Conservation (phyloP, 2,113 vertebrate genomes). For the Emydocephalus ijimae region DNA sequence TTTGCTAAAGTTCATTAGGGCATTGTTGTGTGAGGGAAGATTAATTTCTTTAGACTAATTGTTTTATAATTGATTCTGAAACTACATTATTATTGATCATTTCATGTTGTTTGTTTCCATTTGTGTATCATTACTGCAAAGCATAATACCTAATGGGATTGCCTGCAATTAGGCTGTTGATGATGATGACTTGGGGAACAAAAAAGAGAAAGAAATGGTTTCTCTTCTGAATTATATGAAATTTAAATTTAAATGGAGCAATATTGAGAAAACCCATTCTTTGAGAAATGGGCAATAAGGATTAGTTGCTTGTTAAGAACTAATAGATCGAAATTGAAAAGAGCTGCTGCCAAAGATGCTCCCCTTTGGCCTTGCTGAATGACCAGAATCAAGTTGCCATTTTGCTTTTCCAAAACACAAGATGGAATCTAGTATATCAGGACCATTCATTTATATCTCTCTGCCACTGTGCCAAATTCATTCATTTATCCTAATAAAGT, state of each 20-base stretch:
- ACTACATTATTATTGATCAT: constrained; percentile 27
- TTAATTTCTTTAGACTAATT: constrained; percentile 35
- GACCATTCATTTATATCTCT: accelerated
- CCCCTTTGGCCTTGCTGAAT: background rate
- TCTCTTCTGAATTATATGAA: background rate
- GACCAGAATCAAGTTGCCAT: background rate
- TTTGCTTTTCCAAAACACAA: background rate
- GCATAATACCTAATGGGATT: background rate
- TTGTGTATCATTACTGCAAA: background rate
- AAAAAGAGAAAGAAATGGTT: background rate
- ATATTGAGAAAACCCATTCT: constrained; percentile 2
- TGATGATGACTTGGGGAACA: constrained; percentile 18
- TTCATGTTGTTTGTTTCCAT: background rate
- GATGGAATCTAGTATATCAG: background rate
- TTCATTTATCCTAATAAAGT: constrained; percentile 16
- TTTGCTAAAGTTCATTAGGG: constrained; percentile 19
- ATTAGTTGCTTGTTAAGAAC: constrained; percentile 22
- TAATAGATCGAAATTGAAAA: background rate
- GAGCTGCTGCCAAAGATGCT: background rate
- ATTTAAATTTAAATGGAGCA: constrained; percentile 6
- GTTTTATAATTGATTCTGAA: constrained; percentile 31
- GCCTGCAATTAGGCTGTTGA: background rate
- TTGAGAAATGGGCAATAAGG: constrained; percentile 1
- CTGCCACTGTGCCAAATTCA: background rate
- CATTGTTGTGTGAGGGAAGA: constrained; percentile 22